Evolutionary conservation across 2,888 invertebrate genomes (phyloP), one percentile per base, ranked within the genome.

Genomic region (Ennomos fuscantarius): DNA sequence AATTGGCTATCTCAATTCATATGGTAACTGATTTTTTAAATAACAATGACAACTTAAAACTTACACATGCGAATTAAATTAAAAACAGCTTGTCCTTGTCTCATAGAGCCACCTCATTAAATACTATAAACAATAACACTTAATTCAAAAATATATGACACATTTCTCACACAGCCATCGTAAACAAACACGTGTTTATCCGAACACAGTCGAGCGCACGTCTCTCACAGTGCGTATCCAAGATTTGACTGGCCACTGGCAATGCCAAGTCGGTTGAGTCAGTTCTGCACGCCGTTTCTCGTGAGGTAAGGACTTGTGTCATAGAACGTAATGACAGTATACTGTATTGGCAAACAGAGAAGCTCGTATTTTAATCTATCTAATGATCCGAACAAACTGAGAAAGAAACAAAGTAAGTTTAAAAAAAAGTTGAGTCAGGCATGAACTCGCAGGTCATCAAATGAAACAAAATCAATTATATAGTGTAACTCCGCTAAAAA

Each of bases 241-340:
- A 65, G 55, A 65, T 65, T 73, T 65, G 67, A 87, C 86, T 86
- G 84, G 45, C 55, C 9, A 41, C 24, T 54, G 55, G 62, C 75
- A 74, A 72, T 76, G 76, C 78, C 70, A 74, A 74, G 71, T 73
- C 68, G 70, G 69, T 47, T 65, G 66, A 64, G 66, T 65, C 66
- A 64, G 66, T 69, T 70, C 55, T 61, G 69, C 67, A 67, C 61
- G 69, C 67, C 67, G 67, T 73, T 73, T 72, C 71, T 71, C 74
- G 75, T 78, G 82, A 86, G 82, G 83, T 78, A 83, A 86, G 82
- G 83, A 83, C 84, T 81, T 79, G 78, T 79, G 78, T 79, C 79
- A 79, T 73, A 79, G 70, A 74, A 78, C 45, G 49, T 54, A 53
- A 40, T 44, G 44, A n/a, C 40, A n/a, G 15, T 59, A 33, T 31